Percentiles rank a stretch among this genome's conserved stretches.
Evolutionary conservation across 1,140 invertebrate species (phyloP).

Genomic region (Drosophila ananassae): DNA sequence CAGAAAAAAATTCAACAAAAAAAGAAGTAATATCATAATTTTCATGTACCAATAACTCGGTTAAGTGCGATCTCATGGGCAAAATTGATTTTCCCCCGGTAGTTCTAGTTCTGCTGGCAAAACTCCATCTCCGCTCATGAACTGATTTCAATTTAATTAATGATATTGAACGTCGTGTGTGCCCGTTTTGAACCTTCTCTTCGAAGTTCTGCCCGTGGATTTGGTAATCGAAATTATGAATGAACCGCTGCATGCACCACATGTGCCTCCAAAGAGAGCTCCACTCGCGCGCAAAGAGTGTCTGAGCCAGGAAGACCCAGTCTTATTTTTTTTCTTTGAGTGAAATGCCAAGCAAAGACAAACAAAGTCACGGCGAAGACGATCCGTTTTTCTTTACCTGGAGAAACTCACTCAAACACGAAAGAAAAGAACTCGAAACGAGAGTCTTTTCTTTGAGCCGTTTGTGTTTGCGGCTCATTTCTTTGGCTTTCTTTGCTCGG

Average conservation of each 20-base stretch:
- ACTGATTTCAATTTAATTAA: conserved; percentile 79
- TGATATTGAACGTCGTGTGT: conserved; percentile 70
- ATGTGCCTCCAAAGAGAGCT: conserved; percentile 36
- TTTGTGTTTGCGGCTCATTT: conserved; percentile 73
- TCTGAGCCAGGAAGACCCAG: conserved; percentile 15
- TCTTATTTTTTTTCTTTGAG: conserved; percentile 4
- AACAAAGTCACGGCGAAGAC: conserved; percentile 28
- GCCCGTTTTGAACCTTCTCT: conserved; percentile 61
- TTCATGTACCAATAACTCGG: conserved; percentile 79
- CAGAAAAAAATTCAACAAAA: background rate
- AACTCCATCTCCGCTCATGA: conserved; percentile 37
- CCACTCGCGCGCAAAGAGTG: conserved; percentile 22
- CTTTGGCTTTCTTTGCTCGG: conserved; percentile 76
- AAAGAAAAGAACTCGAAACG: conserved; percentile 10
- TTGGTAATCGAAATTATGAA: conserved; percentile 80
- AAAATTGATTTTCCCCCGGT: conserved; percentile 69
- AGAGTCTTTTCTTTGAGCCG: conserved; percentile 44
- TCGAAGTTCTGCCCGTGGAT: conserved; percentile 36
- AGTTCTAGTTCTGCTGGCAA: conserved; percentile 32
- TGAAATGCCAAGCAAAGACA: conserved; percentile 37
- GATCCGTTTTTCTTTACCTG: conserved; percentile 29
- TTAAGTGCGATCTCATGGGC: conserved; percentile 71
- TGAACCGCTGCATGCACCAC: conserved; percentile 43
- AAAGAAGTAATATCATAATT: conserved; percentile 73
- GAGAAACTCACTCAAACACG: conserved; percentile 44